Base-by-base conservation (phyloP, 2,113 vertebrate species). In the Tyrannus savana region DNA sequence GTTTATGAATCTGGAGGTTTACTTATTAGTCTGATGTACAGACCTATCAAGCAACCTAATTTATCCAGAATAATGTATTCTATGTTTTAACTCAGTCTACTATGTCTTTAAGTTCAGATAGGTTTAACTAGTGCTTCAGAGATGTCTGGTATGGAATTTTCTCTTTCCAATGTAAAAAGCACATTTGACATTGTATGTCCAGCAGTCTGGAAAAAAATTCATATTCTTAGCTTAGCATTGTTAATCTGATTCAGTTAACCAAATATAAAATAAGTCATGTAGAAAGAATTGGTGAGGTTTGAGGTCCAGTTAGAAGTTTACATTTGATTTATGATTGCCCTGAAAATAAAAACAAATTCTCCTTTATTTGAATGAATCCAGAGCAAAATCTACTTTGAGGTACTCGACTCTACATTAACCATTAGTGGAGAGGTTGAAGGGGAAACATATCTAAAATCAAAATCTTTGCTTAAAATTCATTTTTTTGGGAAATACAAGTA, bases 101-200 rank as follows among this genome's bases (percentile, higher is more conserved):
- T 53, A 17, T 27, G 3, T 31, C 46, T 80, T 52, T 80, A 76
- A 53, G 28, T 33, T 59, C 55, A 0, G 0, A 7, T 25, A 44
- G 5, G 9, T 64, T 76, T 91, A 52, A 55, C 21, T 22, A 64
- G 14, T 60, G 3, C 14, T 86, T 53, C n/a, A 68, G 50, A 64
- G 7, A 39, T 39, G 6, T 27, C 8, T 47, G 37, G 5, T 33
- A 42, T 21, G 10, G 4, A 42, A 79, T 68, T 85, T 83, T 72
- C 31, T 76, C 18, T 3, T 62, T 67, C 62, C 23, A 50, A 35
- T 37, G 4, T 31, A 28, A 71, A 39, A 58, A 63, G 5, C 44
- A 37, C 2, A 3, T 31, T 4, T 53, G 35, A 24, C 23, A 56
- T 5, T 11, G 24, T 46, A 68, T 0, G 0, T 37, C 35, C 35